Conservation (phyloP, 2,113 vertebrate species). For the Macroglossus sobrinus region DNA sequence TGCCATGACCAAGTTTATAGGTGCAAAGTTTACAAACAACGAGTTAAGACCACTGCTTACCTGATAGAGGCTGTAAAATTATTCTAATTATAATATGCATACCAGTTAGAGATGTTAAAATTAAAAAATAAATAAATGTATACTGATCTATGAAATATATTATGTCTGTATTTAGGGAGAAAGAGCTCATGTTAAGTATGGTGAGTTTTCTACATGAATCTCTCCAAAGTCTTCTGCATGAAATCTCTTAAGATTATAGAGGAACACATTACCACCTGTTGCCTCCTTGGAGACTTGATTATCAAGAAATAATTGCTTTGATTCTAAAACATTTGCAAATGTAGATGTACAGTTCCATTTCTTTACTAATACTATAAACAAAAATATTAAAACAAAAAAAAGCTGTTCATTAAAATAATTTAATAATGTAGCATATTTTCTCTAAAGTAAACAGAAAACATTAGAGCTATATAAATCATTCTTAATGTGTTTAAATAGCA, state of each 20-base stretch:
- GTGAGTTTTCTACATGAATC: neutral
- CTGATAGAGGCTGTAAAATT: neutral
- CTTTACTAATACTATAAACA: neutral
- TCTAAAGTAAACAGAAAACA: neutral
- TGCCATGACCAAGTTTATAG: neutral
- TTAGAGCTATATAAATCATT: neutral
- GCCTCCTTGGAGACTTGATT: neutral
- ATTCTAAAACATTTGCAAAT: neutral
- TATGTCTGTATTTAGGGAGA: neutral
- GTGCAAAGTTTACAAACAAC: neutral
- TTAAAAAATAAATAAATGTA: neutral
- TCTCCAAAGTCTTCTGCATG: neutral
- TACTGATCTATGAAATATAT: neutral
- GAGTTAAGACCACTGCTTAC: neutral
- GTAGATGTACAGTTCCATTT: neutral
- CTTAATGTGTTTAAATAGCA: neutral
- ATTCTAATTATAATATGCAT: neutral
- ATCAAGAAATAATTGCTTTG: neutral
- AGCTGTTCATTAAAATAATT: neutral
- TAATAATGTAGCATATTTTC: neutral
- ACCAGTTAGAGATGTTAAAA: neutral
- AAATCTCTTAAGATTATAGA: neutral
- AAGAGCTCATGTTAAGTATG: neutral
- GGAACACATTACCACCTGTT: neutral
- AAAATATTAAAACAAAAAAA: neutral